Base-by-base conservation (phyloP, 2,888 invertebrate species). In the Eurytoma californica region DNA sequence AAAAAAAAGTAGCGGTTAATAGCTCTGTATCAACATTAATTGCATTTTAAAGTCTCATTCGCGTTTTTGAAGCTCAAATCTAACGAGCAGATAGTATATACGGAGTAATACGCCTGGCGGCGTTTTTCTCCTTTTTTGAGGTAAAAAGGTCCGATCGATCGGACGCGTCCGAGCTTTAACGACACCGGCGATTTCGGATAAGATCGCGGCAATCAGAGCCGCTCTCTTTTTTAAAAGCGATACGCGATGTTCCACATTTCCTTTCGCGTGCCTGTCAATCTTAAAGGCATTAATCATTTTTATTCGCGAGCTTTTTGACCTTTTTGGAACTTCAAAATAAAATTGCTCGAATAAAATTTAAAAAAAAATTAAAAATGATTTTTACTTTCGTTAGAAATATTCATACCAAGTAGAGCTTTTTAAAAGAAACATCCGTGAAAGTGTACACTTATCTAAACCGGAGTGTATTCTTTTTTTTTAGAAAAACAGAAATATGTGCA, bases 131-230 rank as follows among this genome's bases (percentile, higher is more conserved):
- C 16, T 30, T 30, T 28, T 16, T 60, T 24, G 14, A 60, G 60
- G 60, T 16, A 58, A 18, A 20, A 55, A 57, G 63, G 47, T 63
- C 13, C 18, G 47, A 63, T 39, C 39, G 47, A 63, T 18, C 5
- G 18, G n/a, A 63, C 20, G 53, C 12, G 30, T 51, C 13, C 16
- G 51, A 9, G 39, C 30, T 72, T 63, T 61, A 72, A 63, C 47
- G 63, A 55, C n/a, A 55, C 20, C 39, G 39, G 53, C 49, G 63
- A 72, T 72, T 72, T 60, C 39, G 30, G 63, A 72, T 63, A 72
- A 63, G 63, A 30, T 47, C 55, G 30, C 61, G 28, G 61, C 39
- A 61, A 28, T 61, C 9, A 61, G n/a, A 39, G 7, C 39, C 9
- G 39, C 39, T 39, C 39, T 39, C 39, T 39, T 39, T 39, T 24